These are phyloP conservation scores for Todiramphus saurophagus DNA, from an alignment of 2,113 vertebrate species.

Conservation along the genomic window DNA sequence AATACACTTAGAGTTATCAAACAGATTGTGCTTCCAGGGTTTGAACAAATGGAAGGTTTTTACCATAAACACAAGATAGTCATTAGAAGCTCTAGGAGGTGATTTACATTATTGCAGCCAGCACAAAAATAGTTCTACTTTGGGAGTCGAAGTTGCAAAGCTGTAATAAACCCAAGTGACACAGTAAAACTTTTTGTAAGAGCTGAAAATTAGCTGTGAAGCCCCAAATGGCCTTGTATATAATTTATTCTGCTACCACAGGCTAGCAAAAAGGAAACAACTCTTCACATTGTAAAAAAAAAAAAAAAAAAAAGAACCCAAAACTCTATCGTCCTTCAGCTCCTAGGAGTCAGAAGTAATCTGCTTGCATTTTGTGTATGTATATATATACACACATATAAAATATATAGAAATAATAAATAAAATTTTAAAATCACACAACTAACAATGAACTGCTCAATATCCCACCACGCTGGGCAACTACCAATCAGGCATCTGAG, in stretches of 20 bases:
- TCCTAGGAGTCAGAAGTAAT: not conserved
- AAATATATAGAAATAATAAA: not conserved
- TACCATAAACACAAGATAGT: not conserved
- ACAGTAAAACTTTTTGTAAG: not conserved
- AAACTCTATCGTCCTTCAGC: not conserved
- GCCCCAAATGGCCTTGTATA: not conserved
- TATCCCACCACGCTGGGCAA: not conserved
- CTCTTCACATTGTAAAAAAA: not conserved
- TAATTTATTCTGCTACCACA: not conserved
- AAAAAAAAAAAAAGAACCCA: not conserved
- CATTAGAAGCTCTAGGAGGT: not conserved
- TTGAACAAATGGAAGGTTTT: conserved; percentile 10
- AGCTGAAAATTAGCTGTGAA: conserved; percentile 19
- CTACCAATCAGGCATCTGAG: not conserved
- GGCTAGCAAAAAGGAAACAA: not conserved
- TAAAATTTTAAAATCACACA: not conserved
- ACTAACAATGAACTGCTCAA: not conserved
- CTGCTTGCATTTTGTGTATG: not conserved
- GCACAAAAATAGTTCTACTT: conserved; percentile 24
- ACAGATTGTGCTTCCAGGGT: not conserved
- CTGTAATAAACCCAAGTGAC: not conserved
- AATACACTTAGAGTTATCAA: not conserved
- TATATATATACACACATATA: not conserved
- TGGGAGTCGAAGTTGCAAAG: not conserved
- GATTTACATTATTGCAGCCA: not conserved